Evolutionary conservation across 1,140 invertebrate genomes (phyloP), one percentile per base, ranked within the genome.

Genomic region (Drosophila bifasciata): DNA sequence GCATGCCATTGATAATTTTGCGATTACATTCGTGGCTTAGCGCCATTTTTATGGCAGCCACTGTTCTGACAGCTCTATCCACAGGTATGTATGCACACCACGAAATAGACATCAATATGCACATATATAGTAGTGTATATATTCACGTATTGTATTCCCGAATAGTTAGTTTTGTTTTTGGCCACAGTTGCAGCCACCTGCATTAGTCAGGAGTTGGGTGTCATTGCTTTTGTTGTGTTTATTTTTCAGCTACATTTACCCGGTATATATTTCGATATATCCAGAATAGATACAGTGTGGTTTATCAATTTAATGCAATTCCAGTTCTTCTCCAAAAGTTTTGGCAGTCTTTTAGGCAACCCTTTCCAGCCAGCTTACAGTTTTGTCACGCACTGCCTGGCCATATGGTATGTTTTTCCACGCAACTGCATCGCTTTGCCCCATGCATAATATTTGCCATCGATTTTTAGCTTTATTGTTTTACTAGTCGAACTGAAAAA

Each of bases 391-490:
- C 23, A 52, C 44, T 62, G 48, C 32, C 3, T 51, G 23, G 11
- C 28, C 17, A 45, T 56, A 59, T 64, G 44, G 59, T 64, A 81
- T 64, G 64, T 77, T 64, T 59, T 53, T 44, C 16, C 44, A 52
- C 68, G 45, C 50, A 46, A 25, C 59, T 25, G 53, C 55, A 58
- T 58, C 16, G n/a, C 53, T 28, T 50, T 40, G 9, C 36, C 36
- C 60, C 49, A 71, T 67, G 52, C 51, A 62, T 63, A 84, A 48
- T 67, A 80, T 76, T 74, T 79, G 48, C 61, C 45, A 85, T 85
- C 76, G 80, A 85, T 85, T 85, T 85, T 85, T 79, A 53, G 40
- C 57, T 53, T 70, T 80, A 77, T 85, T 79, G 73, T 85, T 85
- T 85, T 53, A 79, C 62, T 69, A 74, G 67, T 76, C 58, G 59